phyloP scores from a whole-genome alignment of 2,797 vertebrate genomes.

The Chelonia mydas region DNA sequence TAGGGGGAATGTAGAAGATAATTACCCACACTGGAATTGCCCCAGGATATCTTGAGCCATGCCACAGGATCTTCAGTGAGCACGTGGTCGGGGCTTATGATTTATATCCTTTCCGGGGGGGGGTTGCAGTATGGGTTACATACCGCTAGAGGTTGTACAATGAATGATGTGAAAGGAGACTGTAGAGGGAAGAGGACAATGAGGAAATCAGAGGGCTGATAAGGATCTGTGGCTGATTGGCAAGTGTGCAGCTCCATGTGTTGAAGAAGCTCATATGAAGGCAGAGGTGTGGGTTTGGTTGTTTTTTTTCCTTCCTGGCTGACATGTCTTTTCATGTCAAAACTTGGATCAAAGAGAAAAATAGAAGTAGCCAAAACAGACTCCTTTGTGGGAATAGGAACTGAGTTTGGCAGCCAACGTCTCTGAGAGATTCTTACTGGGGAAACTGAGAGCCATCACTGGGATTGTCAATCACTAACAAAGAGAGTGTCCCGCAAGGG shows the following conservation, averaged over 20 bases:
- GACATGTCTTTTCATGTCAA: slow-evolving; percentile 46
- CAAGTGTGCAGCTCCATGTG: slow-evolving; percentile 13
- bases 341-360: slow-evolving; percentile 35
- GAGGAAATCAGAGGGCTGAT: slow-evolving; percentile 32
- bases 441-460: neutral
- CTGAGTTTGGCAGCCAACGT: neutral
- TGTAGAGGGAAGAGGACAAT: neutral
- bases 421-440: neutral
- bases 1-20: neutral
- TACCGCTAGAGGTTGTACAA: neutral
- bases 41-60: neutral
- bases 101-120: neutral
- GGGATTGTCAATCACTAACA: neutral
- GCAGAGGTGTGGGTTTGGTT: slow-evolving; percentile 2
- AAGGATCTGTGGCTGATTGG: slow-evolving; percentile 29
- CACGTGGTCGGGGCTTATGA: neutral
- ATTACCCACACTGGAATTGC: neutral
- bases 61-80: neutral
- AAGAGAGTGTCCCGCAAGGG: accelerated
- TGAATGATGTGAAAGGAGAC: neutral
- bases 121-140: neutral
- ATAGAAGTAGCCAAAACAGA: neutral
- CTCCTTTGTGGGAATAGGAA: slow-evolving; percentile 53
- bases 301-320: slow-evolving; percentile 12
- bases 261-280: neutral